phyloP scores from a whole-genome alignment of 2,113 vertebrate genomes.

The Anhinga anhinga region DNA sequence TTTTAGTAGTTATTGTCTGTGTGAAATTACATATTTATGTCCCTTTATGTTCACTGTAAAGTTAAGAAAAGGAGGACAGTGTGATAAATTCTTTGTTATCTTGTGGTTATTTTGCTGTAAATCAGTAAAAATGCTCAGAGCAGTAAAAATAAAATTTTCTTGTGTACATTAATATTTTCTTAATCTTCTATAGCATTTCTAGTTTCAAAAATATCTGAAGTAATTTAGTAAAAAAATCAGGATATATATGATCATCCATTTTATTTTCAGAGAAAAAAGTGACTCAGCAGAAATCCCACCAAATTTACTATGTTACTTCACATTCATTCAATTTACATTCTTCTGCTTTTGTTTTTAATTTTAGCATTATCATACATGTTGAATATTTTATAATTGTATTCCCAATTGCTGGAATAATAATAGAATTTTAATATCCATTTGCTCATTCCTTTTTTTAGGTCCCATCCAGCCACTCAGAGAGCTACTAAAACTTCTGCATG shows the following conservation, averaged over 20 bases:
- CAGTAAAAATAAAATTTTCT: neutral
- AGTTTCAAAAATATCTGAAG: neutral
- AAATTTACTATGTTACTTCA: neutral
- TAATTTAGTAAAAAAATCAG: neutral
- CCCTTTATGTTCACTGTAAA: neutral
- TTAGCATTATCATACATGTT: neutral
- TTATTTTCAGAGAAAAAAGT: constrained; percentile 3
- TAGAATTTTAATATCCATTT: neutral
- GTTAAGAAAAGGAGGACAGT: neutral
- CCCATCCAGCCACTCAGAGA: neutral
- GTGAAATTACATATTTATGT: neutral
- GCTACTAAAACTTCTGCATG: constrained; percentile 1
- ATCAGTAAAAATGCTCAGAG: neutral
- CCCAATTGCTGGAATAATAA: neutral
- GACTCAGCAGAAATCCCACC: neutral
- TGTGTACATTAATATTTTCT: neutral
- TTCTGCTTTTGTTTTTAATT: neutral
- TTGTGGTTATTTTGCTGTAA: neutral
- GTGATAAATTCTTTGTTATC: neutral
- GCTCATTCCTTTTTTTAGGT: constrained; percentile 65
- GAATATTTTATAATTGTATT: neutral
- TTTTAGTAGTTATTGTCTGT: neutral
- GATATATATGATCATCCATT: neutral
- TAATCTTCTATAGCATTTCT: neutral
- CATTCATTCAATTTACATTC: neutral